phyloP scores from a whole-genome alignment of 2,888 invertebrate species.

The Tetropium fuscum region DNA sequence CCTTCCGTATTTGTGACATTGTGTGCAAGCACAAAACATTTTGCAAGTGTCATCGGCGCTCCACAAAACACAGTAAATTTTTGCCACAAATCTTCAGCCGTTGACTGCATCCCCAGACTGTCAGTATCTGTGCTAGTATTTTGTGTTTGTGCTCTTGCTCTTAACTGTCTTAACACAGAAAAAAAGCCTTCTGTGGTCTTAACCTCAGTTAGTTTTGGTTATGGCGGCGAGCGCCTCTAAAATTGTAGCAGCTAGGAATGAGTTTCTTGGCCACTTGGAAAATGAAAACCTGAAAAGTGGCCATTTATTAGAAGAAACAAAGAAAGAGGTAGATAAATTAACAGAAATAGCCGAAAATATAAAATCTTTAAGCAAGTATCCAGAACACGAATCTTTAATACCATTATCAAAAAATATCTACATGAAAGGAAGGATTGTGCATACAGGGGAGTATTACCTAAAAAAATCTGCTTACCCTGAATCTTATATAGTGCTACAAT shows the following conservation, averaged over 20 bases:
- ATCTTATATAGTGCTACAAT: conserved; percentile 48
- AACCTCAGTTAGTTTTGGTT: too few species aligned
- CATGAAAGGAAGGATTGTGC: conserved; percentile 55
- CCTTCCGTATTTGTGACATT: too few species aligned
- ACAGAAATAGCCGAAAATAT: conserved; percentile 46
- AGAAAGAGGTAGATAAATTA: conserved; percentile 41
- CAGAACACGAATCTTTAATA: conserved; percentile 53
- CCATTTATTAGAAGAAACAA: conserved; percentile 33
- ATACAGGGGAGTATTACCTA: conserved; percentile 56
- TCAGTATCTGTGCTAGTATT: too few species aligned
- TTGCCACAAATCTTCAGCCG: too few species aligned
- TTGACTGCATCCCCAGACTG: too few species aligned
- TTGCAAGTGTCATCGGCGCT: too few species aligned
- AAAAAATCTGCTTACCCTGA: conserved; percentile 49
- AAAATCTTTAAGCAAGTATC: conserved; percentile 45
- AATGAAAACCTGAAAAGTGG: conserved; percentile 47
- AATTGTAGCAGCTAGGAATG: conserved; percentile 41
- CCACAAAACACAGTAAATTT: too few species aligned
- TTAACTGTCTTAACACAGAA: too few species aligned
- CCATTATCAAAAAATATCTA: conserved; percentile 58
- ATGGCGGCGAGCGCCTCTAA: too few species aligned
- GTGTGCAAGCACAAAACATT: too few species aligned
- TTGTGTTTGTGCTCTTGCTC: too few species aligned
- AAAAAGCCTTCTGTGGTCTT: too few species aligned
- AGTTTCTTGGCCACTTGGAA: conserved; percentile 48